Evolutionary conservation across 2,797 vertebrate species (phyloP), one percentile per base, ranked within the genome.

Genomic region (Enteromius viviparus): DNA sequence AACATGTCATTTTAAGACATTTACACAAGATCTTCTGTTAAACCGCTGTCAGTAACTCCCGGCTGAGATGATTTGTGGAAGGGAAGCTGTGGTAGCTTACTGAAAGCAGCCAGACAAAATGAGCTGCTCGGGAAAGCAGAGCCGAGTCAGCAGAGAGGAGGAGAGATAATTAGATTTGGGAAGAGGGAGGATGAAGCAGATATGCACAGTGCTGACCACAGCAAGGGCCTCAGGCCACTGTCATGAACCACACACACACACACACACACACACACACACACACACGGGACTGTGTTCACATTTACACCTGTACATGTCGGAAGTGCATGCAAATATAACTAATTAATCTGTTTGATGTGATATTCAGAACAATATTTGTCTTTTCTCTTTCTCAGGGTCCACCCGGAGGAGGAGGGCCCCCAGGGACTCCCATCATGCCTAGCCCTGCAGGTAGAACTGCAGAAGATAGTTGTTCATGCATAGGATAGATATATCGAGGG

Each of bases 361-460:
- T 65, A 58, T 53, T 49, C n/a, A 53, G n/a, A 74, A 51, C 3
- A 40, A 49, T 76, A 66, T 82, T 66, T 53, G 17, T 69, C 23
- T 37, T 47, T 58, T 65, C 14, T 32, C 10, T 21, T 74, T 80
- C 79, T 87, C 89, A 99, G 98, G 98, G 97, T 90, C 97, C 97
- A 89, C 97, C 97, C 0, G 98, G 97, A 90, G 97, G 97, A 87
- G 97, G 98, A 81, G 98, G 98, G 3, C 96, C 98, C 83, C 98
- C 98, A 84, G 98, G 97, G 89, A 99, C 98, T 69, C 98, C 98
- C 58, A 98, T 99, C 93, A 98, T 99, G 97, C 98, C 97, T 88
- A 99, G 98, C 93, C 98, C 98, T 92, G 98, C 97, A 96, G 98
- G 98, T 98, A 55, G 29, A 29, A 49, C 70, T 37, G 32, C 64